A percentile compares a stretch with the other conserved stretches of the same genome.
These are phyloP conservation scores for Centruroides vittatus DNA, from an alignment of 1,140 invertebrate species.

Conservation along the genomic window DNA sequence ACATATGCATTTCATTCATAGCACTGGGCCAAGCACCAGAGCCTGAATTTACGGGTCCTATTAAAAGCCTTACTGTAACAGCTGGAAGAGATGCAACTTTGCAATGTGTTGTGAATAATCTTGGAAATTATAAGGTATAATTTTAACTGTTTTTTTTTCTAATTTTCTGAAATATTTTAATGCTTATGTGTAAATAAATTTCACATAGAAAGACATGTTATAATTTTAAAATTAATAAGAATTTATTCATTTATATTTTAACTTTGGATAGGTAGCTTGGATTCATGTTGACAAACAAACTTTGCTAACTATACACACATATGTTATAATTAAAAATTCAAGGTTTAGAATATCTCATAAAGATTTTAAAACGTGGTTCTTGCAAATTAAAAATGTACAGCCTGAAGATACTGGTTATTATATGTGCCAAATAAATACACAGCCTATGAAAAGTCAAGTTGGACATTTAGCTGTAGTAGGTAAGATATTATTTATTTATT, in stretches of 20 bases:
- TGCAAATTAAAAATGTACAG: constrained; percentile 78
- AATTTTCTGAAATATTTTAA: too few relatives aligned
- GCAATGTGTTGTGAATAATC: constrained; percentile 58
- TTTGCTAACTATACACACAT: constrained; percentile 32
- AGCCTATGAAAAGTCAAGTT: constrained; percentile 80
- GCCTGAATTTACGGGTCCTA: constrained; percentile 52
- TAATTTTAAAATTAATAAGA: too few relatives aligned
- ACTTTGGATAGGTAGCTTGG: constrained; percentile 44
- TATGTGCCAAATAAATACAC: constrained; percentile 92
- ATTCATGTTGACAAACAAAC: constrained; percentile 44
- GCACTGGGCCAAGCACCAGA: constrained; percentile 3
- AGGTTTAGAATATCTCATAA: constrained; percentile 75
- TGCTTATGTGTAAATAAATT: too few relatives aligned
- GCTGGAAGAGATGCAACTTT: constrained; percentile 58
- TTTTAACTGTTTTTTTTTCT: too few relatives aligned
- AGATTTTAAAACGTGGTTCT: constrained; percentile 47
- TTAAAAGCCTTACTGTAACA: constrained; percentile 60
- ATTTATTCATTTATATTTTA: too few relatives aligned
- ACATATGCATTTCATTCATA: background rate
- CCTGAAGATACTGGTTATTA: constrained; percentile 82
- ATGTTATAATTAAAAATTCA: constrained; percentile 82
- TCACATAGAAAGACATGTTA: too few relatives aligned
- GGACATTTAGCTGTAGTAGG: constrained; percentile 86
- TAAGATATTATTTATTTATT: constrained; percentile 36
- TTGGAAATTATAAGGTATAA: constrained; percentile 60